phyloP scores from a whole-genome alignment of 1,140 invertebrate genomes.

The Proctacanthus coquilletti region DNA sequence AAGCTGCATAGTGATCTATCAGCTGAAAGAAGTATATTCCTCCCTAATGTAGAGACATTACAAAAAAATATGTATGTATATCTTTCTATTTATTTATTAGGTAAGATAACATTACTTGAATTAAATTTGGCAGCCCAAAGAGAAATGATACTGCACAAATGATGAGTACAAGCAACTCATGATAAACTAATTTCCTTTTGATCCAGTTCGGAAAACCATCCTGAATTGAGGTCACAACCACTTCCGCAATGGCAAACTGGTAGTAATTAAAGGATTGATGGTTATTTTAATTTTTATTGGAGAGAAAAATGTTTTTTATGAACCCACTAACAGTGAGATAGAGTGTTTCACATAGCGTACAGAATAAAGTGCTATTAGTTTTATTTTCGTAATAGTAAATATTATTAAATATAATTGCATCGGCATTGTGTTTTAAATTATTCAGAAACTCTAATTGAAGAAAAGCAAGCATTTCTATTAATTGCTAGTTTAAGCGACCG shows the following conservation, averaged over 20 bases:
- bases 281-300: not conserved
- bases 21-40: conserved; percentile 88
- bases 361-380: too few relatives aligned
- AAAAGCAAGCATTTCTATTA: too few relatives aligned
- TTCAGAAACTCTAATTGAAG: too few relatives aligned
- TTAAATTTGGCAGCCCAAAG: conserved; percentile 70
- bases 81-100: conserved; percentile 33
- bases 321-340: too few relatives aligned
- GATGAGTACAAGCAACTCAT: conserved; percentile 70
- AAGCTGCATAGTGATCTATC: conserved; percentile 83
- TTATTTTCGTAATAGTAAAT: too few relatives aligned
- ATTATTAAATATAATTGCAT: too few relatives aligned
- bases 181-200: conserved; percentile 61
- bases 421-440: too few relatives aligned
- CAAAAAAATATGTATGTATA: conserved; percentile 9
- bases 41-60: conserved; percentile 39
- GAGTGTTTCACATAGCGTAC: too few relatives aligned
- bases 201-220: conserved; percentile 79
- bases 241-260: conserved; percentile 82
- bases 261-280: conserved; percentile 25
- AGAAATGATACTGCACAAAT: conserved; percentile 70
- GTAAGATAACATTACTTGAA: conserved; percentile 37
- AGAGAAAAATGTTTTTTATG: too few relatives aligned
- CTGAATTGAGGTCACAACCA: conserved; percentile 80
- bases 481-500: too few relatives aligned